Evolutionary conservation across 92 coral and sea anemone genomes (phyloP).

Genomic region (Pocillopora meandrina): DNA sequence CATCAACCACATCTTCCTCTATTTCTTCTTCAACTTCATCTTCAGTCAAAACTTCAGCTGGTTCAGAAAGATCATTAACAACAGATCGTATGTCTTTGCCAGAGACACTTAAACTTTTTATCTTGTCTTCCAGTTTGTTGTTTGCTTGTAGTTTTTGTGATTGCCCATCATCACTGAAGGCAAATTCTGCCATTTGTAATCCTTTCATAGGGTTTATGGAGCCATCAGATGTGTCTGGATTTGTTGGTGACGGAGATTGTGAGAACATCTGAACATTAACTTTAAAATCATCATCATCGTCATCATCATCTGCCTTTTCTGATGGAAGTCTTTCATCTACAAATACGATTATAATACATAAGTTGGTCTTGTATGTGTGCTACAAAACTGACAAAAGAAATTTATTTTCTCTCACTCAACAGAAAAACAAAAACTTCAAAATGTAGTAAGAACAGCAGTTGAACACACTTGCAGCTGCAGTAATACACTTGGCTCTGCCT

Average conservation of each 20-base stretch:
- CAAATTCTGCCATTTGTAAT: slow-evolving; percentile 82
- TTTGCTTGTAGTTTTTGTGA: slow-evolving; percentile 28
- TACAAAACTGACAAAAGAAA: no score
- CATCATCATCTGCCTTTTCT: slow-evolving; percentile 35
- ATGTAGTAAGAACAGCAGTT: no score
- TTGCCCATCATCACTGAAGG: slow-evolving; percentile 58
- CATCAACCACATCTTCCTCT: slow-evolving; percentile 70
- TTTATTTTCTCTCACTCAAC: no score
- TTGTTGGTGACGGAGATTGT: slow-evolving; percentile 53
- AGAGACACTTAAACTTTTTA: slow-evolving; percentile 49
- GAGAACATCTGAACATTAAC: slow-evolving; percentile 87
- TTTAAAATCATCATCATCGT: slow-evolving; percentile 83
- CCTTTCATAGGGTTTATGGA: slow-evolving; percentile 87
- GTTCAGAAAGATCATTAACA: slow-evolving; percentile 62
- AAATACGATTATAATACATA: background rate
- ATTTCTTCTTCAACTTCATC: slow-evolving; percentile 92
- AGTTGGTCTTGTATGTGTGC: no score
- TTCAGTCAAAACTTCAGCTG: slow-evolving; percentile 76
- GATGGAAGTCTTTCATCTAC: slow-evolving; percentile 40
- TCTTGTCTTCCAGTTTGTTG: slow-evolving; percentile 49
- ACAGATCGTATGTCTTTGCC: slow-evolving; percentile 74
- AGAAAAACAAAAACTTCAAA: no score
- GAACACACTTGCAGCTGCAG: no score
- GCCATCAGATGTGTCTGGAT: slow-evolving; percentile 55
- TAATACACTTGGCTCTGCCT: no score